Evolutionary conservation across 2,888 invertebrate genomes (phyloP).

Genomic region (Endomychus coccineus): DNA sequence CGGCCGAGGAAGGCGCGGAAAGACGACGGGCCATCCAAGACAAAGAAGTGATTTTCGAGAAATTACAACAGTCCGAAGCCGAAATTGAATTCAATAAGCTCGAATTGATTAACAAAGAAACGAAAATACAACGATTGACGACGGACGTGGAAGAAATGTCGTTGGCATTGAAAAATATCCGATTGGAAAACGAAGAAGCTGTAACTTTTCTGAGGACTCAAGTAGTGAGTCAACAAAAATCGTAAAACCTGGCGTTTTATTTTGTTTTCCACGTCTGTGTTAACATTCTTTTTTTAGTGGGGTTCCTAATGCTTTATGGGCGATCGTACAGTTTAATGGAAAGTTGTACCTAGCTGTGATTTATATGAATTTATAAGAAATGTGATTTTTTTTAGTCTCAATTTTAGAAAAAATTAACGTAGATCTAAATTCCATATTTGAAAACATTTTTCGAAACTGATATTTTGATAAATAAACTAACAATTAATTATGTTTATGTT

Average conservation of each 20-base stretch:
- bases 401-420: no score
- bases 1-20: conserved; percentile 77
- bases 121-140: conserved; percentile 63
- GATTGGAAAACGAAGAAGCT: conserved; percentile 49
- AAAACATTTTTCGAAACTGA: neutral
- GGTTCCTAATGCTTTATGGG: no score
- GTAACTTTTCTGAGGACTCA: conserved; percentile 48
- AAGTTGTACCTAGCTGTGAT: no score
- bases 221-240: conserved; percentile 49
- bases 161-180: conserved; percentile 52
- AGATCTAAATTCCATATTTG: no score
- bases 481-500: neutral
- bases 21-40: conserved; percentile 65
- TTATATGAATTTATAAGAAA: no score
- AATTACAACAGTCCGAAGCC: conserved; percentile 55
- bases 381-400: no score
- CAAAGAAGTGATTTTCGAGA: conserved; percentile 58
- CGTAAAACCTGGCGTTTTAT: conserved; percentile 3
- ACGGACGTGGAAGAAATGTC: conserved; percentile 68
- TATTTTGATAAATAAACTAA: neutral
- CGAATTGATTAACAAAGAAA: conserved; percentile 60
- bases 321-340: no score
- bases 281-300: no score
- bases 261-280: conserved; percentile 7
- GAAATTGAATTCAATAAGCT: conserved; percentile 60